phyloP scores from a whole-genome alignment of 2,888 invertebrate genomes.

The Ophion costatus region DNA sequence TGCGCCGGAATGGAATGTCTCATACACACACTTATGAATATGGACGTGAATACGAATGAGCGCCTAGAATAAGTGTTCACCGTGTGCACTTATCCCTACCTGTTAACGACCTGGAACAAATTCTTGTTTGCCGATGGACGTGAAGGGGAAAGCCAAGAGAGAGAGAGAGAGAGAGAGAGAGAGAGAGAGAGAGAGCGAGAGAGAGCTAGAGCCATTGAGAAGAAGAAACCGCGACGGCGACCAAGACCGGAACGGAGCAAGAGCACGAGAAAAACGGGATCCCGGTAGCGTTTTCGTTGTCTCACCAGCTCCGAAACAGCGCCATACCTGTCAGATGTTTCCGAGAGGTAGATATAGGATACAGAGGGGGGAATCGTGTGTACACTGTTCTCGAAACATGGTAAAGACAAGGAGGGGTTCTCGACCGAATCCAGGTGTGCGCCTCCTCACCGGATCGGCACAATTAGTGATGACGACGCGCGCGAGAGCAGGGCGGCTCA shows the following conservation, averaged over 20 bases:
- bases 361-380: not conserved
- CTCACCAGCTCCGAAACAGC: not conserved
- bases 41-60: too few species aligned
- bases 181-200: not conserved
- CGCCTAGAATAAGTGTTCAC: slow-evolving; percentile 1
- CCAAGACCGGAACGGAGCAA: not conserved
- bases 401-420: slow-evolving; percentile 16
- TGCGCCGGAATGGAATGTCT: slow-evolving; percentile 16
- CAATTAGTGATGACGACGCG: slow-evolving; percentile 32
- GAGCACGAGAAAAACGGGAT: slow-evolving; percentile 4
- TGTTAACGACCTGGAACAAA: slow-evolving; percentile 43
- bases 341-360: not conserved
- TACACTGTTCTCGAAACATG: slow-evolving; percentile 29
- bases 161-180: slow-evolving; percentile 2
- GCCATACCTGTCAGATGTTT: slow-evolving; percentile 7
- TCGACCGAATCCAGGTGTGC: slow-evolving; percentile 41
- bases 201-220: not conserved
- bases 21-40: not conserved
- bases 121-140: slow-evolving; percentile 22
- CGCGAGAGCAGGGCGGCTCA: not conserved
- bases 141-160: not conserved
- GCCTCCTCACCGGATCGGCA: slow-evolving; percentile 11
- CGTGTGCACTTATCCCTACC: slow-evolving; percentile 19
- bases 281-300: slow-evolving; percentile 24
- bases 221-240: not conserved